Base-by-base conservation (phyloP, 1,140 invertebrate genomes). In the Eubasilissa regina region DNA sequence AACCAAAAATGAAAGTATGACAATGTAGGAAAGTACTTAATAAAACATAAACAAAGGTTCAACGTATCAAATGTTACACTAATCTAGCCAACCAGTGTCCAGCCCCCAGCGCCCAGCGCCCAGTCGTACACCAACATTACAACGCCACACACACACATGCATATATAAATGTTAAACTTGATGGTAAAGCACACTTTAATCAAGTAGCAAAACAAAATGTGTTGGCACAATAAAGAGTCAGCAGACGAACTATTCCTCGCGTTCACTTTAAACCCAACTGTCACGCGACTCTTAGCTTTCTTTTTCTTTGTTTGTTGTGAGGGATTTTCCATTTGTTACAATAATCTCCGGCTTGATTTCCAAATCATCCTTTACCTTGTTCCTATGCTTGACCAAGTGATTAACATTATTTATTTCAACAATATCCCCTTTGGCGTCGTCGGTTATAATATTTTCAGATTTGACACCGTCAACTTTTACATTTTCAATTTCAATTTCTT, bases 221-320 rank as follows among this genome's bases (percentile, higher is more conserved):
- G 48, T 51, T 13, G n/a, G 48, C n/a, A 13, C n/a, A 51, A 8
- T 13, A 51, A n/a, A 15, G n/a, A 15, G 3, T 51, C 48, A 51
- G 48, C n/a, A 13, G 11, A 12, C 3, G 9, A 1, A 51, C 25
- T 0, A 43, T 25, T 0, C 7, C 19, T 10, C 13, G 25, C 25
- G 17, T 21, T 12, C 25, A 21, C 6, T 9, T 62, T 60, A 7
- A 60, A 35, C 25, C 13, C 9, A 58, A 19, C 17, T 58, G 17
- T 19, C n/a, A 19, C 1, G 9, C 17, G 9, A n/a, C 4, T 44
- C 35, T 35, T 64, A 64, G 13, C 62, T 64, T 25, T 64, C 62
- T 45, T 64, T 64, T 64, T 64, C 62, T 44, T 64, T 64, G n/a
- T 44, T 44, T 44, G 35, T 44, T 3, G 7, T 56, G 4, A 56